A percentile compares a stretch with the other conserved stretches of the same genome.
These are phyloP conservation scores for Ophiothrix spiculata DNA, from an alignment of 35 echinoderm and acorn worm species.

Conservation along the genomic window DNA sequence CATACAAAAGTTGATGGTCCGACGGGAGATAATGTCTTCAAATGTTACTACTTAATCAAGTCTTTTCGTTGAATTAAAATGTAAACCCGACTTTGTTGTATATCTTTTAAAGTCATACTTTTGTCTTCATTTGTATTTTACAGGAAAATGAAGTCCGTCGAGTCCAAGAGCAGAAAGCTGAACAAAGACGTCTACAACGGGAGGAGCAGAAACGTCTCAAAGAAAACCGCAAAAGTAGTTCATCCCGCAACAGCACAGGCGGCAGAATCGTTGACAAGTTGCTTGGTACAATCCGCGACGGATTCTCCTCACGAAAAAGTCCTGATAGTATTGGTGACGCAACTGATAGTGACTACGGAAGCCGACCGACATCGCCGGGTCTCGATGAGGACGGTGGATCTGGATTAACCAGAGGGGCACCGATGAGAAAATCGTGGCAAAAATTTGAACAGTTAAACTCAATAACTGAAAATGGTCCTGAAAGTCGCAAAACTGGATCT, in stretches of 20 bases:
- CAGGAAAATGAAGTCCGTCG: conserved; percentile 90
- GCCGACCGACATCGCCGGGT: conserved; percentile 38
- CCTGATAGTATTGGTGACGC: conserved; percentile 15
- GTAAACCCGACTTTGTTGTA: too few relatives aligned
- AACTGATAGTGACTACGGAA: conserved; percentile 37
- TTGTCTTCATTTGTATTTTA: neutral
- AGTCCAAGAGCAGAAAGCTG: conserved; percentile 65
- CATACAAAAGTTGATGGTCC: too few relatives aligned
- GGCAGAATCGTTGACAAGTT: conserved; percentile 71
- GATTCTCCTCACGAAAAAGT: conserved; percentile 49
- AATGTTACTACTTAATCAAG: too few relatives aligned
- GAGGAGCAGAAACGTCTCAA: conserved; percentile 70
- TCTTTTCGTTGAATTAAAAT: too few relatives aligned
- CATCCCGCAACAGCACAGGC: conserved; percentile 33
- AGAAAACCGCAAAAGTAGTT: conserved; percentile 31
- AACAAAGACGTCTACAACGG: conserved; percentile 66
- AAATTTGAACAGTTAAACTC: conserved; percentile 63
- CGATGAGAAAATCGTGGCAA: conserved; percentile 58
- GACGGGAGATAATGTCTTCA: too few relatives aligned
- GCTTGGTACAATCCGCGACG: conserved; percentile 68
- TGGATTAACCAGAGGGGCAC: conserved; percentile 29
- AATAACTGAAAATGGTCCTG: conserved; percentile 52
- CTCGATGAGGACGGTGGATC: conserved; percentile 34
- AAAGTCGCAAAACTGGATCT: neutral
- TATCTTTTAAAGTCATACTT: too few relatives aligned